Evolutionary conservation across 2,113 vertebrate species (phyloP).

Genomic region (Mugil cephalus): DNA sequence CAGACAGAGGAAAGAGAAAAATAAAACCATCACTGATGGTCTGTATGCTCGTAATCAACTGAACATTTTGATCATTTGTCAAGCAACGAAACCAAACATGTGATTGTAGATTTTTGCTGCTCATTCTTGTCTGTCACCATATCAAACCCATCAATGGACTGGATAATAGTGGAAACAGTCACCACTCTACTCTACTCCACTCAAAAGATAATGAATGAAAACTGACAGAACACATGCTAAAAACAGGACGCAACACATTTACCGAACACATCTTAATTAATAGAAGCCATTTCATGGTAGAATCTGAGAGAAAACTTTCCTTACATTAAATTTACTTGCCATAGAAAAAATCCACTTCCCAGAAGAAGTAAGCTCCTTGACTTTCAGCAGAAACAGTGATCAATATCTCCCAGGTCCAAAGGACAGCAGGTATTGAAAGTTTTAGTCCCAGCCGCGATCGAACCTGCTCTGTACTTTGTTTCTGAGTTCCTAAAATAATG

Average conservation of each 20-base stretch:
- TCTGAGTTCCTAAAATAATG: constrained; percentile 32
- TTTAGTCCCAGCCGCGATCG: constrained; percentile 27
- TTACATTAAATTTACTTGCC: constrained; percentile 50
- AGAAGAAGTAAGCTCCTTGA: not conserved
- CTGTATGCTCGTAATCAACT: not conserved
- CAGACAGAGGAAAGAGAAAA: constrained; percentile 2
- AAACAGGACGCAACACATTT: not conserved
- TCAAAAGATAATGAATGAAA: too few species aligned
- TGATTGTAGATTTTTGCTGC: too few species aligned
- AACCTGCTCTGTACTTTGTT: constrained; percentile 8
- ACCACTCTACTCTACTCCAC: too few species aligned
- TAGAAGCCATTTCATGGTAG: not conserved
- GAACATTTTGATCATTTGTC: not conserved
- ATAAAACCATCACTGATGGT: not conserved
- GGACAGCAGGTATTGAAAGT: constrained; percentile 35
- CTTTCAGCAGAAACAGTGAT: constrained; percentile 31
- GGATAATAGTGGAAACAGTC: too few species aligned
- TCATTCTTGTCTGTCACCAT: too few species aligned
- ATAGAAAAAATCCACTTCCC: constrained; percentile 49
- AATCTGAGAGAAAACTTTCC: not conserved
- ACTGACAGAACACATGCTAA: too few species aligned
- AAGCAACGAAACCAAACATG: not conserved
- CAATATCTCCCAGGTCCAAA: constrained; percentile 54
- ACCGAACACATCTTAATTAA: too few species aligned
- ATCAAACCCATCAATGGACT: too few species aligned